phyloP scores from a whole-genome alignment of 1,140 invertebrate species.

The Chlorops oryzae region DNA sequence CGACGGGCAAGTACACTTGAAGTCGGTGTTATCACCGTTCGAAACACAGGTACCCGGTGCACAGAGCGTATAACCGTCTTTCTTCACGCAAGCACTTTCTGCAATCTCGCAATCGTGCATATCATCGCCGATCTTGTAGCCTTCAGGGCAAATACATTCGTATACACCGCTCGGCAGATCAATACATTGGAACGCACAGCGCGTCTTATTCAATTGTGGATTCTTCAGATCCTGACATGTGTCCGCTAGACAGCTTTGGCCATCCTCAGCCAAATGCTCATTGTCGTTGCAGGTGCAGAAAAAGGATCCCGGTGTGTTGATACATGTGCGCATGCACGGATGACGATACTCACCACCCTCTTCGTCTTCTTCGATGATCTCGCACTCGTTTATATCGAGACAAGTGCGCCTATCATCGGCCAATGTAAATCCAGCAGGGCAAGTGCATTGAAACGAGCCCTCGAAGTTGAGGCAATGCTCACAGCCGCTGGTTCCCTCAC shows the following conservation, averaged over 20 bases:
- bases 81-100: constrained; percentile 48
- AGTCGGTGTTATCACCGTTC: constrained; percentile 54
- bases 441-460: constrained; percentile 55
- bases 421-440: constrained; percentile 53
- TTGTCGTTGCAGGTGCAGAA: constrained; percentile 53
- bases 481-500: constrained; percentile 33
- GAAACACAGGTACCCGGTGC: constrained; percentile 49
- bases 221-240: constrained; percentile 37
- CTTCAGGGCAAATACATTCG: constrained; percentile 48
- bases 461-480: constrained; percentile 19
- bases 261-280: constrained; percentile 37
- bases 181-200: constrained; percentile 53
- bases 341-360: constrained; percentile 28
- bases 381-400: constrained; percentile 63
- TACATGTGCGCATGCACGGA: constrained; percentile 58
- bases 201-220: constrained; percentile 44
- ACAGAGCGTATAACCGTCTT: constrained; percentile 28
- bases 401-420: constrained; percentile 47
- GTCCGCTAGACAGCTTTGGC: constrained; percentile 37
- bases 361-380: constrained; percentile 39
- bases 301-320: constrained; percentile 60
- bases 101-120: constrained; percentile 52
- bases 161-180: constrained; percentile 50
- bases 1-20: constrained; percentile 49
- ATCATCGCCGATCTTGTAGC: constrained; percentile 50